Conservation (phyloP, 2,888 invertebrate genomes). For the Drosophila formosana region DNA sequence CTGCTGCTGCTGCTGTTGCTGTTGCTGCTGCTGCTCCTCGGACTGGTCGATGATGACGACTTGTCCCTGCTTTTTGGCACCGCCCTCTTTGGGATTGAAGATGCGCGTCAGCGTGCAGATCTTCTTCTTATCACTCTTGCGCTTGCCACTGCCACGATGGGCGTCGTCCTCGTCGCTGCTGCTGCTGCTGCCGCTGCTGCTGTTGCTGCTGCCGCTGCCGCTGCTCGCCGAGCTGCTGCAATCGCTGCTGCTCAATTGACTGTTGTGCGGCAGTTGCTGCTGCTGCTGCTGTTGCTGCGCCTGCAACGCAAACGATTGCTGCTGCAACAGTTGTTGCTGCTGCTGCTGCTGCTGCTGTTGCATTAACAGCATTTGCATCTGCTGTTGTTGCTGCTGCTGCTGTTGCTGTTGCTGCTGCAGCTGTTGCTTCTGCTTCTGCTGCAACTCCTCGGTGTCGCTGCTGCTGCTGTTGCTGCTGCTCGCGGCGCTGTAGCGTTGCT, state of each 20-base stretch:
- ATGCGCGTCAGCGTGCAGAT: slow-evolving; percentile 89
- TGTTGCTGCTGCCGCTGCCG: slow-evolving; percentile 38
- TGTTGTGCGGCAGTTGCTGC: slow-evolving; percentile 38
- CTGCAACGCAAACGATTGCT: slow-evolving; percentile 25
- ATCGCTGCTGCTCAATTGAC: slow-evolving; percentile 48
- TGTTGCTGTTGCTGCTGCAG: slow-evolving; percentile 40
- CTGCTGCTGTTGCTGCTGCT: slow-evolving; percentile 52
- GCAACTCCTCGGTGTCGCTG: slow-evolving; percentile 37
- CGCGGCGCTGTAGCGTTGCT: slow-evolving; percentile 36
- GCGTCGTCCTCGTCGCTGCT: slow-evolving; percentile 65
- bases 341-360: slow-evolving; percentile 48
- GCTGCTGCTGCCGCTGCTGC: slow-evolving; percentile 59
- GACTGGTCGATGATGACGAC: slow-evolving; percentile 90
- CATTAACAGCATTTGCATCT: slow-evolving; percentile 39
- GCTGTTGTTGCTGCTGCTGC: slow-evolving; percentile 35
- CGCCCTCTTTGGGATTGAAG: slow-evolving; percentile 90
- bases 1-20: slow-evolving; percentile 74
- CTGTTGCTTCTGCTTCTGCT: slow-evolving; percentile 37
- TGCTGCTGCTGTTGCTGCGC: slow-evolving; percentile 48
- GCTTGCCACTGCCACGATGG: slow-evolving; percentile 68
- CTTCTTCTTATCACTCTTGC: slow-evolving; percentile 89
- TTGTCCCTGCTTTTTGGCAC: slow-evolving; percentile 90
- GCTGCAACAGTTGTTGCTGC: slow-evolving; percentile 69
- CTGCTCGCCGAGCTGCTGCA: slow-evolving; percentile 76
- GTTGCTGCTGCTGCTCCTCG: slow-evolving; percentile 85